Base-by-base conservation (phyloP, 2,888 invertebrate genomes). In the Uropetala carovei region DNA sequence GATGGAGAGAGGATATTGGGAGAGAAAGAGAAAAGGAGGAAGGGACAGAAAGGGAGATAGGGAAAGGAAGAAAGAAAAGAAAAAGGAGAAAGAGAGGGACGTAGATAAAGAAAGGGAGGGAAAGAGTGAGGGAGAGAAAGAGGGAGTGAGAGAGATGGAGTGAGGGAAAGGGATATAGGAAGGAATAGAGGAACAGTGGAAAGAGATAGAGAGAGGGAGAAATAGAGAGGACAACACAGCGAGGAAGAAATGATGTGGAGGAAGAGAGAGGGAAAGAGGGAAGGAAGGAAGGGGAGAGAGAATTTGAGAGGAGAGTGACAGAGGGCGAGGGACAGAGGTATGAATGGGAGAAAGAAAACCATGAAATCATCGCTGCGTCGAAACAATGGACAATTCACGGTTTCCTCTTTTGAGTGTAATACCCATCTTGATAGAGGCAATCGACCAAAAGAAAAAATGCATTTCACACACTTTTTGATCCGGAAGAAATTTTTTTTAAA, bases 71-170 rank as follows among this genome's bases (percentile, higher is more conserved):
- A 60, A 60, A 18, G 18, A 60, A 60, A 60, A 5, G 60, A 5
- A 4, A 5, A 60, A 7, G 13, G 60, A 60, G 18, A 60, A 2
- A 4, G 60, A 2, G 60, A 2, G 60, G 7, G 60, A 59, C 9
- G 22, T 11, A 75, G 18, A 75, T n/a, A n/a, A n/a, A 60, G 60
- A 60, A 7, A 16, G 60, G 60, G 60, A 5, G 60, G 0, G 18
- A 27, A 5, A 81, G n/a, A 81, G 27, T 9, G n/a, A n/a, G 81
- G n/a, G 81, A 9, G 22, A 13, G n/a, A 81, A 7, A 43, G 81
- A 81, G n/a, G 81, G n/a, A 81, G 60, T 81, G 81, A n/a, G 27
- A 81, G n/a, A 81, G 81, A n/a, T 13, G 27, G 81, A 81, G 7
- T n/a, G 27, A 81, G 81, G 22, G 22, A 8, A 7, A 22, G n/a